A percentile compares a stretch with the other conserved stretches of the same genome.
Conservation (phyloP, 1,140 invertebrate species). For the Amphibalanus amphitrite region DNA sequence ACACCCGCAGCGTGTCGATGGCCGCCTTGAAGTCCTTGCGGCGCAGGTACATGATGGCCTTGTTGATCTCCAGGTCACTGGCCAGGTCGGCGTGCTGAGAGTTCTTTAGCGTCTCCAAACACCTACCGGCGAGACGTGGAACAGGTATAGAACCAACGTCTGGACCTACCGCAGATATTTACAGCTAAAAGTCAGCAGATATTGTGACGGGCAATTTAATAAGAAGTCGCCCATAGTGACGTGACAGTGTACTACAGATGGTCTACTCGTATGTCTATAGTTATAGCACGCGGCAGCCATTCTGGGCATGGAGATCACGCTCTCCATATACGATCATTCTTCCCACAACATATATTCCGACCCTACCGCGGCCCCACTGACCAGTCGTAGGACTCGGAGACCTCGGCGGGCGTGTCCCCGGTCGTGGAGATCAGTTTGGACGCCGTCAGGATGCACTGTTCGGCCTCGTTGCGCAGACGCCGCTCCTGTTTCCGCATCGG, state of each 20-base stretch:
- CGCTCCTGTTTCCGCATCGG: slow-evolving; percentile 55
- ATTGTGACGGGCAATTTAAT: too few species aligned
- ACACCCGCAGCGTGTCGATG: slow-evolving; percentile 70
- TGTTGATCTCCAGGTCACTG: slow-evolving; percentile 82
- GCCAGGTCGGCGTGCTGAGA: slow-evolving; percentile 60
- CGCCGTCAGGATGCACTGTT: slow-evolving; percentile 67
- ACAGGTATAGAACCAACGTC: neutral
- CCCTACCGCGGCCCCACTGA: too few species aligned
- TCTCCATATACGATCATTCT: too few species aligned
- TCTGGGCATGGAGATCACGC: too few species aligned
- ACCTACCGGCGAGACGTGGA: slow-evolving; percentile 20
- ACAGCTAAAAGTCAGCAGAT: slow-evolving; percentile 3
- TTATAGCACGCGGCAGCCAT: too few species aligned
- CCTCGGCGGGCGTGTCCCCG: slow-evolving; percentile 54
- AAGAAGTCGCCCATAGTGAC: too few species aligned
- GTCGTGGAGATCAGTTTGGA: slow-evolving; percentile 83
- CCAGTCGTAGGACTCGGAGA: slow-evolving; percentile 31
- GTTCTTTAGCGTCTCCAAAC: slow-evolving; percentile 51
- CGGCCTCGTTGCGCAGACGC: slow-evolving; percentile 53
- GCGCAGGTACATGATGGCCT: slow-evolving; percentile 73
- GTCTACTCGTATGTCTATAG: too few species aligned
- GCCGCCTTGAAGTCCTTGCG: slow-evolving; percentile 64
- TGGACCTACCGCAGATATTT: too few species aligned
- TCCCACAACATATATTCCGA: too few species aligned
- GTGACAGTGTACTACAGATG: too few species aligned